phyloP scores from a whole-genome alignment of 2,888 invertebrate species.

The Parnassius glacialis region DNA sequence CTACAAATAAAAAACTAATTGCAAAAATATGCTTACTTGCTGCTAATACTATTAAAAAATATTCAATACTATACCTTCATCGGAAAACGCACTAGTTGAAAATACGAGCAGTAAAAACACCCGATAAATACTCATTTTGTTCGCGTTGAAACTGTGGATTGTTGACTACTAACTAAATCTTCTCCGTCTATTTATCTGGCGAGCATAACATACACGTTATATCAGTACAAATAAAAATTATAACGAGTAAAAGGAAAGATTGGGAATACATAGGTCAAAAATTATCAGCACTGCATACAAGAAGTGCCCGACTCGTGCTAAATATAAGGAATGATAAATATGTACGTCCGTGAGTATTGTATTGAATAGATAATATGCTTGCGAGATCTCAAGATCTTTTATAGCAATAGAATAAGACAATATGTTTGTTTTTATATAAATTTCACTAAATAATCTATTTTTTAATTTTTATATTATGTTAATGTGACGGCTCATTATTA shows the following conservation, averaged over 20 bases:
- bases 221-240: constrained; percentile 31
- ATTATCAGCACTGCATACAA: constrained; percentile 38
- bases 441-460: too few species aligned
- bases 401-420: not conserved
- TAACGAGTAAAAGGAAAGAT: constrained; percentile 33
- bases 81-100: constrained; percentile 31
- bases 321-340: constrained; percentile 20
- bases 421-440: too few species aligned
- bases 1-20: too few species aligned
- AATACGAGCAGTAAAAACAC: constrained; percentile 32
- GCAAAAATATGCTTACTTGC: too few species aligned
- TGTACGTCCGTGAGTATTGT: not conserved
- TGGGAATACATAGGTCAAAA: constrained; percentile 47
- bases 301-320: constrained; percentile 12
- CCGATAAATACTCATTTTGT: constrained; percentile 30
- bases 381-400: constrained; percentile 14
- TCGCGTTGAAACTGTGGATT: constrained; percentile 1
- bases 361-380: constrained; percentile 9
- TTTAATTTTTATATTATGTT: too few species aligned
- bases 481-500: too few species aligned
- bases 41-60: not conserved
- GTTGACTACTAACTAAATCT: constrained; percentile 28
- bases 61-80: constrained; percentile 27
- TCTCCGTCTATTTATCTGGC: constrained; percentile 28
- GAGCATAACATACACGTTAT: constrained; percentile 33